Evolutionary conservation across 2,888 invertebrate genomes (phyloP).

Genomic region (Clunio marinus): DNA sequence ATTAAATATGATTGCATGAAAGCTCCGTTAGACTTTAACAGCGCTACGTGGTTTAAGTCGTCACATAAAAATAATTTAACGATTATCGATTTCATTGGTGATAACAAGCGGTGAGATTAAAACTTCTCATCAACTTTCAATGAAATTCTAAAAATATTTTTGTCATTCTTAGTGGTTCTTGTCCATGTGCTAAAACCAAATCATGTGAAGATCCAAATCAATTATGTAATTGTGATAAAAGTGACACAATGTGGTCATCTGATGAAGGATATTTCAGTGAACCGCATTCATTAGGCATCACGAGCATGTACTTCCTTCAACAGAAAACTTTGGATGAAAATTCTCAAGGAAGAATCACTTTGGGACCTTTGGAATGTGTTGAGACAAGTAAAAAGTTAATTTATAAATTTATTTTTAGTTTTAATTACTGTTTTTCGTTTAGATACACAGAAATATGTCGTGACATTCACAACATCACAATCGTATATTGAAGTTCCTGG

Average conservation of each 20-base stretch:
- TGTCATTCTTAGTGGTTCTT: slow-evolving; percentile 61
- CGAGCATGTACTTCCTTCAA: slow-evolving; percentile 84
- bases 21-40: slow-evolving; percentile 80
- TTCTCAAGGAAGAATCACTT: slow-evolving; percentile 79
- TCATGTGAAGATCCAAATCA: slow-evolving; percentile 76
- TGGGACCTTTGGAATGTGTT: slow-evolving; percentile 88
- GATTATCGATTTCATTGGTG: slow-evolving; percentile 79
- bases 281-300: slow-evolving; percentile 79
- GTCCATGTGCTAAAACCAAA: slow-evolving; percentile 71
- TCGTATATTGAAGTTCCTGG: slow-evolving; percentile 91
- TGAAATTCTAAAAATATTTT: too few relatives aligned
- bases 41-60: slow-evolving; percentile 84
- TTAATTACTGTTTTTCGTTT: too few relatives aligned
- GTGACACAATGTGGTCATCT: slow-evolving; percentile 80
- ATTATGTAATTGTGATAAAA: slow-evolving; percentile 88
- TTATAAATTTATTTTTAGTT: neutral
- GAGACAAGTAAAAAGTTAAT: slow-evolving; percentile 73
- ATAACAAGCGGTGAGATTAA: slow-evolving; percentile 64
- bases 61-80: slow-evolving; percentile 71
- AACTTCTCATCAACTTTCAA: neutral
- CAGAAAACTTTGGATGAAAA: slow-evolving; percentile 77
- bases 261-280: slow-evolving; percentile 82
- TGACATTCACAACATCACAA: slow-evolving; percentile 88
- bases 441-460: slow-evolving; percentile 90
- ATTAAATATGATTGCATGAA: slow-evolving; percentile 87